A percentile compares a stretch with the other conserved stretches of the same genome.
Conservation (phyloP, 2,888 invertebrate species). For the Lepidochrysops patricia region DNA sequence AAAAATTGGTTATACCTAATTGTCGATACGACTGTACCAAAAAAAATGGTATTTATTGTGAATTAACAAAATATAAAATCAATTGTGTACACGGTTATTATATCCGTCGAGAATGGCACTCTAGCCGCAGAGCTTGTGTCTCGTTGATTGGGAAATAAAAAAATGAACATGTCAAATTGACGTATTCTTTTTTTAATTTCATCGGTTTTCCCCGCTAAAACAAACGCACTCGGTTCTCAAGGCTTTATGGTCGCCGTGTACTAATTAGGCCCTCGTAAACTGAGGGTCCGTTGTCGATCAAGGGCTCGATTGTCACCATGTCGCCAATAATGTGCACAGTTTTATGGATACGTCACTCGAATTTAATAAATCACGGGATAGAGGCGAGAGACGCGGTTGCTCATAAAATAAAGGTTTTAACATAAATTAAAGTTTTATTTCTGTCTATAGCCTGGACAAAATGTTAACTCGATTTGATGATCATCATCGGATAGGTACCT, state of each 20-base stretch:
- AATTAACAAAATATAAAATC: neutral
- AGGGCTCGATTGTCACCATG: constrained; percentile 43
- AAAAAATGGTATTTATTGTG: neutral
- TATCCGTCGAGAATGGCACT: neutral
- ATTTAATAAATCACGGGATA: constrained; percentile 1
- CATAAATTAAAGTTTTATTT: neutral
- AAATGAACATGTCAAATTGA: neutral
- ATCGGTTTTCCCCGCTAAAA: neutral
- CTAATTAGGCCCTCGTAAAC: constrained; percentile 66
- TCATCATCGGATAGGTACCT: too few species aligned
- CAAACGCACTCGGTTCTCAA: constrained; percentile 19
- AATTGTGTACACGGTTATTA: neutral
- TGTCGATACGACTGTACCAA: neutral
- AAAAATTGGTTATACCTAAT: too few species aligned
- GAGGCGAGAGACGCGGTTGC: neutral
- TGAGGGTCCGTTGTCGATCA: constrained; percentile 60
- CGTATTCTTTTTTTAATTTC: neutral
- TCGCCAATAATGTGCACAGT: constrained; percentile 15
- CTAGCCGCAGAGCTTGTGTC: neutral
- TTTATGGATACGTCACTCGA: constrained; percentile 18
- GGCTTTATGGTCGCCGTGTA: constrained; percentile 32
- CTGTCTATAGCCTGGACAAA: too few species aligned
- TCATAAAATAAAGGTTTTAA: neutral
- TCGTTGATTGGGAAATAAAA: constrained; percentile 6
- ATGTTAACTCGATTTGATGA: too few species aligned